phyloP scores from a whole-genome alignment of 2,888 invertebrate genomes.

The Crioceris asparagi region DNA sequence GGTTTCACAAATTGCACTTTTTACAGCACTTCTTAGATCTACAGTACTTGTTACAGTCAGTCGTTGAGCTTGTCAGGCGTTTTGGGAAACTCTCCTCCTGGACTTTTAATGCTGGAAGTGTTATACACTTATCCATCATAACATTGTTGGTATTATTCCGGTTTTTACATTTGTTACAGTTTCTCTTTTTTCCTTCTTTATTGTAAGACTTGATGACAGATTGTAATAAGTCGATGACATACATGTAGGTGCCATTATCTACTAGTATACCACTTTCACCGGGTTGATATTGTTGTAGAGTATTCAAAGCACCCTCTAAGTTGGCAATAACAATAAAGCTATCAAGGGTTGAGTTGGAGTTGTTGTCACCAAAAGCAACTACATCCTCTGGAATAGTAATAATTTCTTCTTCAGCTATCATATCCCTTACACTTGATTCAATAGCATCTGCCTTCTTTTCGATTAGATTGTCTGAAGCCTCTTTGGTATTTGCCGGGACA shows the following conservation, averaged over 20 bases:
- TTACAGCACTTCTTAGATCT: no score
- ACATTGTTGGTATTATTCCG: no score
- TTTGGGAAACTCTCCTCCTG: background rate
- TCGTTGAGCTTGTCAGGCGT: conserved; percentile 4
- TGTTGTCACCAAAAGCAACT: no score
- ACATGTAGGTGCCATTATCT: conserved; percentile 4
- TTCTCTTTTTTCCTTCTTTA: no score
- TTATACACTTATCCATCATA: conserved; percentile 6
- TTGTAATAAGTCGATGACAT: conserved; percentile 5
- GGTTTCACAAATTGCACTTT: no score
- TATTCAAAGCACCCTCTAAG: conserved; percentile 7
- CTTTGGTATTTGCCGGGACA: no score
- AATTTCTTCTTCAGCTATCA: no score
- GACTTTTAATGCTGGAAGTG: conserved; percentile 7
- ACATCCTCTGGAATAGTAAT: no score
- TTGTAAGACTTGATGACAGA: conserved; percentile 5
- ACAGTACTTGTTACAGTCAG: conserved; percentile 5
- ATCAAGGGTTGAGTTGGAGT: background rate
- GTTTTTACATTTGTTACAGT: background rate
- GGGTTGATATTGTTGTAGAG: conserved; percentile 5
- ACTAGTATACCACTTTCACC: conserved; percentile 7
- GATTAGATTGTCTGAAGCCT: no score
- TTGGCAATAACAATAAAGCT: conserved; percentile 1
- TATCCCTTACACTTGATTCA: no score
- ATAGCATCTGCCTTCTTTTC: no score